phyloP scores from a whole-genome alignment of 2,888 invertebrate genomes.

The Drosophila borborema region DNA sequence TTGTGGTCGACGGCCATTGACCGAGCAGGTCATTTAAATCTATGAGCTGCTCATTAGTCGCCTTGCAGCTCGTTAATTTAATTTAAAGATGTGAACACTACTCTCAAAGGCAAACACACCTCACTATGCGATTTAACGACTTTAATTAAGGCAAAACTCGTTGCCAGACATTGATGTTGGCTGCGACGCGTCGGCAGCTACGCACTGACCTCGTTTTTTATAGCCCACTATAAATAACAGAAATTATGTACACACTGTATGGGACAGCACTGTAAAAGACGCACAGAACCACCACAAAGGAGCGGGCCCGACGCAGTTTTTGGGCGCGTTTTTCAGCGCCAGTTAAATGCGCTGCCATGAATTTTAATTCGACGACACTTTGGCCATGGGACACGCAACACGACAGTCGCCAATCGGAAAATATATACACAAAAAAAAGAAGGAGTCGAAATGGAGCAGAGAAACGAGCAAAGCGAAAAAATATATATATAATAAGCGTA shows the following conservation, averaged over 20 bases:
- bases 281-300: neutral
- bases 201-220: constrained; percentile 77
- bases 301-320: constrained; percentile 35
- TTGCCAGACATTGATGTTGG: constrained; percentile 56
- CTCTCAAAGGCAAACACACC: constrained; percentile 2
- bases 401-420: constrained; percentile 58
- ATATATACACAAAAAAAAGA: constrained; percentile 16
- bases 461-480: constrained; percentile 19
- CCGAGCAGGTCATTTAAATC: constrained; percentile 60
- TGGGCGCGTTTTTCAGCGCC: constrained; percentile 61
- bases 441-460: neutral
- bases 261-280: constrained; percentile 48
- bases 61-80: constrained; percentile 68
- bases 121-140: constrained; percentile 62
- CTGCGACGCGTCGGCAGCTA: constrained; percentile 51
- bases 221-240: constrained; percentile 73
- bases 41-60: constrained; percentile 66
- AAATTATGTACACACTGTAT: constrained; percentile 75
- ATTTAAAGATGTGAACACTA: constrained; percentile 37
- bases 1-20: constrained; percentile 17
- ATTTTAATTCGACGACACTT: constrained; percentile 80
- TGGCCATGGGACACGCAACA: constrained; percentile 64
- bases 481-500: constrained; percentile 23
- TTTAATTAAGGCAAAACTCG: constrained; percentile 72
- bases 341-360: constrained; percentile 77